Evolutionary conservation across 2,888 invertebrate genomes (phyloP).

Genomic region (Ceriagrion tenellum): DNA sequence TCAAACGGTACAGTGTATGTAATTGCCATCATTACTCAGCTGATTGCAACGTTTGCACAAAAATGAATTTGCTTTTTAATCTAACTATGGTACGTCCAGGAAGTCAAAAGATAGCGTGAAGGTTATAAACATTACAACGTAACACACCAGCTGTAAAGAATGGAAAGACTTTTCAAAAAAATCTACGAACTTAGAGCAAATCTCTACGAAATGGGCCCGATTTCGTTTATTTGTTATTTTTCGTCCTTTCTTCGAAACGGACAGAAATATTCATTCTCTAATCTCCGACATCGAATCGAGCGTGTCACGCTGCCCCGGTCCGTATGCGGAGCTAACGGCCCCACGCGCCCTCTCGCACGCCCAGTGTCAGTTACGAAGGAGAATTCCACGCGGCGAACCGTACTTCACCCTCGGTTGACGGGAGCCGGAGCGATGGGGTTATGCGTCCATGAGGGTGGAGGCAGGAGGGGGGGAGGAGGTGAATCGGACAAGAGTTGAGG

Average conservation of each 20-base stretch:
- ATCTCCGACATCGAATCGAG: background rate
- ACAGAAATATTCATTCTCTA: background rate
- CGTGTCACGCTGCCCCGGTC: background rate
- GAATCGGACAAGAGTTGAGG: background rate
- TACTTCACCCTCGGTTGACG: constrained; percentile 1
- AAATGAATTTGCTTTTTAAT: too few species aligned
- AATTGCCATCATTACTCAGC: too few species aligned
- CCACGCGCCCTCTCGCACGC: background rate
- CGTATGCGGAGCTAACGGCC: background rate
- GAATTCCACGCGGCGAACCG: background rate
- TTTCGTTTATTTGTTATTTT: too few species aligned
- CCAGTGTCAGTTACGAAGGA: background rate
- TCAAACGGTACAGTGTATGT: too few species aligned
- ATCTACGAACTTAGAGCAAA: background rate
- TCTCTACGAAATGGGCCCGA: background rate
- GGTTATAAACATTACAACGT: too few species aligned
- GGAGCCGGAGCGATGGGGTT: background rate
- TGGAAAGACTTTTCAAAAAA: background rate
- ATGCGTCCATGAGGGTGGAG: background rate
- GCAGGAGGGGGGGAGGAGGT: background rate
- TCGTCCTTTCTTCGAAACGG: background rate
- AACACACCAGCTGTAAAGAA: too few species aligned
- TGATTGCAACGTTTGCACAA: too few species aligned
- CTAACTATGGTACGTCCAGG: too few species aligned
- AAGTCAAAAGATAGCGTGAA: too few species aligned